Evolutionary conservation across 2,113 vertebrate genomes (phyloP).

Genomic region (Gila orcuttii): DNA sequence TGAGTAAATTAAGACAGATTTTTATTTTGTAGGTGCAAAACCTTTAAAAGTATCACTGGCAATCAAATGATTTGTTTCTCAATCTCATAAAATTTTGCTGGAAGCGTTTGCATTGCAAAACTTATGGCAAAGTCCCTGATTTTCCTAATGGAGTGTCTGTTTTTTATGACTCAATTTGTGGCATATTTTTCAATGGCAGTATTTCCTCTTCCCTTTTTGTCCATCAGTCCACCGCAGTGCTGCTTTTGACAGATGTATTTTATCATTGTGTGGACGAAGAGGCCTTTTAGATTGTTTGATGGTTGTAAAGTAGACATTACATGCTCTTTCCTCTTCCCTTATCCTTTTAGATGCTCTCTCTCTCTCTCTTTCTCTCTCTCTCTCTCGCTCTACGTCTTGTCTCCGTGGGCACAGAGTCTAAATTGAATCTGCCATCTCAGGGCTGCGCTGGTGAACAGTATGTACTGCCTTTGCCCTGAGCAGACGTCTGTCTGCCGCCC

Average conservation of each 20-base stretch:
- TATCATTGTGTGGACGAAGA: background rate
- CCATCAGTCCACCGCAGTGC: background rate
- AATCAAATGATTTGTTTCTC: slow-evolving; percentile 7
- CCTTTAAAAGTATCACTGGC: background rate
- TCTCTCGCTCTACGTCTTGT: background rate
- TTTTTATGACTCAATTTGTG: background rate
- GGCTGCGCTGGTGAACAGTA: slow-evolving; percentile 20
- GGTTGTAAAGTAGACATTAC: slow-evolving; percentile 35
- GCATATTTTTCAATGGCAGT: background rate
- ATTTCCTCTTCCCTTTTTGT: background rate
- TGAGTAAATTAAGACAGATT: background rate
- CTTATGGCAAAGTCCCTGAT: background rate
- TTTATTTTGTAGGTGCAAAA: background rate
- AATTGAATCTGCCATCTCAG: slow-evolving; percentile 48
- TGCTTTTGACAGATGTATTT: slow-evolving; percentile 15
- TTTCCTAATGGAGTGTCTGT: slow-evolving; percentile 5
- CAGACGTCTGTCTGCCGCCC: slow-evolving; percentile 48
- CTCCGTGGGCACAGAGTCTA: slow-evolving; percentile 36
- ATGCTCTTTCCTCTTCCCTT: slow-evolving; percentile 22
- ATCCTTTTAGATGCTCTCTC: slow-evolving; percentile 9
- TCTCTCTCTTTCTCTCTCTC: background rate
- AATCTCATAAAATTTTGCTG: background rate
- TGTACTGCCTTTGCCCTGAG: slow-evolving; percentile 37
- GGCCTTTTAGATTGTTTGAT: slow-evolving; percentile 21
- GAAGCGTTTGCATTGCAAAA: background rate